Base-by-base conservation (phyloP, 2,888 invertebrate genomes). In the Ormyrus pomaceus region DNA sequence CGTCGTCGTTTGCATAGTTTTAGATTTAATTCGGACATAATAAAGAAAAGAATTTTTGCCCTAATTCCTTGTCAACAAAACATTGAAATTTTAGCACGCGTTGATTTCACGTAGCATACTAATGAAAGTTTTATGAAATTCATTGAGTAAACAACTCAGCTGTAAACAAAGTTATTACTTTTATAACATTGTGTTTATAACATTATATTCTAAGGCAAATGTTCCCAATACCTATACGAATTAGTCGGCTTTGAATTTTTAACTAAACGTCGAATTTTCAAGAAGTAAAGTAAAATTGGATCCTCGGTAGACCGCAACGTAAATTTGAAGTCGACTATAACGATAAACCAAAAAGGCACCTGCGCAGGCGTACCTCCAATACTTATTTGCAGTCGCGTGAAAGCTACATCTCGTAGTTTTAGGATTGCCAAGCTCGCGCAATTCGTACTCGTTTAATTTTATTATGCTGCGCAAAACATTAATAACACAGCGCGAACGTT, bases 381-480 rank as follows among this genome's bases (percentile, higher is more conserved):
- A 34, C 34, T 34, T 34, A 34, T 34, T 34, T 34, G 34, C 3
- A 34, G 34, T 4, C 34, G 34, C 34, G 34, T 3, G 34, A 34
- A 34, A 34, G 34, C 34, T 34, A 34, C 34, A 34, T 34, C 34
- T 34, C 34, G 34, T 34, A 34, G 34, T 34, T 34, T 34, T 34
- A 34, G 34, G 34, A 34, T 34, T 10, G 55, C 9, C 53, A 45
- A 34, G 19, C 13, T 8, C 45, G 19, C 50, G 61, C 61, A 62
- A 73, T 62, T 73, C 62, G 50, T 74, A 58, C 66, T 74, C 51
- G 58, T 34, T 74, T 19, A 46, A 46, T 19, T 74, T 74, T 74
- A 74, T 66, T 48, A 34, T 34, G 34, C 34, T 34, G 34, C 34
- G 34, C 34, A 34, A 34, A 34, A 34, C 34, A 34, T 34, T 34